Percentiles rank a stretch among this genome's conserved stretches.
Evolutionary conservation across 2,888 invertebrate species (phyloP).

Genomic region (Horisme vitalbata): DNA sequence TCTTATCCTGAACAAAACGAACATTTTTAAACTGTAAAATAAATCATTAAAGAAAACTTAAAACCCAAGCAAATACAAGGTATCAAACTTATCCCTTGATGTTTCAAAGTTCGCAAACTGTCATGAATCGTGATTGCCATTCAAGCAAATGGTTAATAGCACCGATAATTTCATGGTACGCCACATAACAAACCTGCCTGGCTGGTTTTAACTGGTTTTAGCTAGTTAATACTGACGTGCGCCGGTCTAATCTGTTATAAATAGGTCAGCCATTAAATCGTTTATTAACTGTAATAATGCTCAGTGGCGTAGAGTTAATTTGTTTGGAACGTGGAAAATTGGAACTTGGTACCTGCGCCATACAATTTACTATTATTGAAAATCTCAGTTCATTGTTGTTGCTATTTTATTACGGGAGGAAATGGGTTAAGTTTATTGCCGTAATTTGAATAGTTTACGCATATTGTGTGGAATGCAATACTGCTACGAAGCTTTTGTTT

Average conservation of each 20-base stretch:
- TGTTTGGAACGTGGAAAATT: constrained; percentile 55
- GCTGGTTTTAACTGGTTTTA: constrained; percentile 27
- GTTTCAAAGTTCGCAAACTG: constrained; percentile 21
- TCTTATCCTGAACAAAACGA: too few species aligned
- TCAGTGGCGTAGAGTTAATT: constrained; percentile 54
- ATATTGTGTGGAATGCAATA: background rate
- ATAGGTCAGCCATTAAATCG: constrained; percentile 55
- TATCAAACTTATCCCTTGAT: constrained; percentile 11
- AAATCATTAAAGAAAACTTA: too few species aligned
- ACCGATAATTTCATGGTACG: constrained; percentile 30
- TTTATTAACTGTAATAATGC: constrained; percentile 58
- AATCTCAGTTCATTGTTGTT: constrained; percentile 32
- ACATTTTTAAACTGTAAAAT: too few species aligned
- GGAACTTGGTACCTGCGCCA: constrained; percentile 41
- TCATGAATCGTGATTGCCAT: constrained; percentile 27
- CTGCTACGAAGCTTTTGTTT: background rate
- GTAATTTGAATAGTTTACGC: constrained; percentile 7
- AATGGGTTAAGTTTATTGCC: constrained; percentile 14
- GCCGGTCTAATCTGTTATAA: constrained; percentile 51
- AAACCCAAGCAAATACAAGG: constrained; percentile 4
- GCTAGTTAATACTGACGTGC: constrained; percentile 43
- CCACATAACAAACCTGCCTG: constrained; percentile 32
- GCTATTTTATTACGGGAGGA: constrained; percentile 17
- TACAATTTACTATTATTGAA: constrained; percentile 43
- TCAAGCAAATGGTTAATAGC: constrained; percentile 29